Evolutionary conservation across 2,797 vertebrate genomes (phyloP).

Genomic region (Gymnothorax reevesii): DNA sequence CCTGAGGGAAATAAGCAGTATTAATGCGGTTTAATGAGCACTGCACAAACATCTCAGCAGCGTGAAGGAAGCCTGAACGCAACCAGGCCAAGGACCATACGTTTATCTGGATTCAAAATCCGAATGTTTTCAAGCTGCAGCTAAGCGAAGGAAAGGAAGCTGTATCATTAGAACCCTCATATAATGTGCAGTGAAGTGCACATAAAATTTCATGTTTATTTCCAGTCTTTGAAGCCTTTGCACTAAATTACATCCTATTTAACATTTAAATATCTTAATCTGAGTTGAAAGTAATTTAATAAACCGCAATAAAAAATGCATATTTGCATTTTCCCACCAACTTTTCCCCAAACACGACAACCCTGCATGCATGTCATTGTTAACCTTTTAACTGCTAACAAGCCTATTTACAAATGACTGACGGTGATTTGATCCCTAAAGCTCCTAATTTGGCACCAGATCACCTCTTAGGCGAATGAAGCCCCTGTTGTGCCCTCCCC

Average conservation of each 20-base stretch:
- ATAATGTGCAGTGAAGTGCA: background rate
- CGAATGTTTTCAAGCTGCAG: background rate
- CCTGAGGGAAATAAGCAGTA: background rate
- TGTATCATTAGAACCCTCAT: background rate
- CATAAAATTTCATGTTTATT: background rate
- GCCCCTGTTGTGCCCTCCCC: conserved; percentile 68
- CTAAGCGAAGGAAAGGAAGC: background rate
- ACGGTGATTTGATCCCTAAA: conserved; percentile 72
- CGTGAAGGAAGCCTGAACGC: background rate
- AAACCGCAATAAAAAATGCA: background rate
- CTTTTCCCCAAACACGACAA: conserved; percentile 56
- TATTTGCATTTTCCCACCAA: conserved; percentile 37
- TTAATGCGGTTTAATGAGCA: background rate
- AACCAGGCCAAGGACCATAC: background rate
- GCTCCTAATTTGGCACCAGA: conserved; percentile 69
- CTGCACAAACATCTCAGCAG: background rate
- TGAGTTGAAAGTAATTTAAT: background rate
- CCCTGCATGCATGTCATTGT: conserved; percentile 60
- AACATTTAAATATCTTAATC: background rate
- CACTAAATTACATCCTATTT: background rate
- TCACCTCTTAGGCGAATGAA: conserved; percentile 64
- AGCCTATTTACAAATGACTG: conserved; percentile 73
- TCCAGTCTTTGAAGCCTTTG: background rate
- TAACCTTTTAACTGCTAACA: conserved; percentile 69
- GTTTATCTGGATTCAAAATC: background rate